Conservation (phyloP, 2,113 vertebrate species). For the Syrrhaptes paradoxus region DNA sequence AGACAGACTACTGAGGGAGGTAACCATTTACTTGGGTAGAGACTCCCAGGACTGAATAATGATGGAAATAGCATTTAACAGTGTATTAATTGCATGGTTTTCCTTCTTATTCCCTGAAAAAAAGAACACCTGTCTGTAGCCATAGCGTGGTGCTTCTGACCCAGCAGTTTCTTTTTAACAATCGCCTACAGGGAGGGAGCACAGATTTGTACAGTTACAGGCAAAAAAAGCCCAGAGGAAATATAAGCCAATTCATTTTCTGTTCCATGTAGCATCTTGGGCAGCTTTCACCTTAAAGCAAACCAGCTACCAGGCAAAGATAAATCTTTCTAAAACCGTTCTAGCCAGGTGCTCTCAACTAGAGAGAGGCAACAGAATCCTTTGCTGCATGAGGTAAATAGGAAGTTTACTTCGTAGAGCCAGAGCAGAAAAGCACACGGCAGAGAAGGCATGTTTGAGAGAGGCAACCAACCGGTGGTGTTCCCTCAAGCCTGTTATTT, state of each 20-base stretch:
- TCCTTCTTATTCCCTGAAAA: fast-evolving
- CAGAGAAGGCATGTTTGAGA: background rate
- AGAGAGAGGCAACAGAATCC: background rate
- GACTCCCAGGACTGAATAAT: background rate
- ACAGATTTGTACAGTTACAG: background rate
- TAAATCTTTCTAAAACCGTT: background rate
- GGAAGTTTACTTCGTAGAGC: background rate
- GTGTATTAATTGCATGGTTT: background rate
- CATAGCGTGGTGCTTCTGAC: background rate
- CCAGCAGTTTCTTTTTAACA: background rate
- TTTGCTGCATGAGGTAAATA: background rate
- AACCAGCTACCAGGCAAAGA: background rate
- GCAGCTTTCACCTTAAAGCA: background rate
- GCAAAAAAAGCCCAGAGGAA: background rate
- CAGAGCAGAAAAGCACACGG: background rate
- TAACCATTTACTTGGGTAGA: background rate
- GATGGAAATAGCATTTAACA: background rate
- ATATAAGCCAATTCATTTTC: background rate
- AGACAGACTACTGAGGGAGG: background rate
- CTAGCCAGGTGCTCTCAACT: background rate
- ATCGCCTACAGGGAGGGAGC: background rate
- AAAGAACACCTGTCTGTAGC: background rate
- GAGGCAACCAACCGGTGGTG: background rate
- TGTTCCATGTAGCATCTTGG: background rate
- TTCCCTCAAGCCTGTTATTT: background rate